phyloP scores from a whole-genome alignment of 2,797 vertebrate species.

The Scleropages formosus region DNA sequence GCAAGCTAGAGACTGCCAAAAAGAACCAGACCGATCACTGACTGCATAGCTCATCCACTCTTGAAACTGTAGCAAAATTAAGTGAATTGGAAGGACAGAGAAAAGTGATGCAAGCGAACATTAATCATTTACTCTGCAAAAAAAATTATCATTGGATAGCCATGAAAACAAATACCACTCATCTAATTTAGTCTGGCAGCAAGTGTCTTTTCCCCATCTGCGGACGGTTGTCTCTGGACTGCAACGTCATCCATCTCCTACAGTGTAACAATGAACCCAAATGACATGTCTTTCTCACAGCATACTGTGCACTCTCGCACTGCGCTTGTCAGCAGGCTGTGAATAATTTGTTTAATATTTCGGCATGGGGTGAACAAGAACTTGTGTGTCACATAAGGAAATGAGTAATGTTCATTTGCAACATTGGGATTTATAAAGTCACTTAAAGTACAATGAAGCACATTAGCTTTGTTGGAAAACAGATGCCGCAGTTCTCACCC shows the following conservation, averaged over 20 bases:
- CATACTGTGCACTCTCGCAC: background rate
- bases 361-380: constrained; percentile 24
- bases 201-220: background rate
- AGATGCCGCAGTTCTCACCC: background rate
- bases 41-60: no score
- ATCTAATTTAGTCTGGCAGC: background rate
- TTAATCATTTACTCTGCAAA: background rate
- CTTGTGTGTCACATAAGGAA: constrained; percentile 21
- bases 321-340: background rate
- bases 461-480: constrained; percentile 18
- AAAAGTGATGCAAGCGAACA: background rate
- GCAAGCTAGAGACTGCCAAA: no score
- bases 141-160: background rate
- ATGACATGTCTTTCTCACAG: background rate
- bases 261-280: background rate
- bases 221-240: background rate
- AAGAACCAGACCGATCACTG: no score
- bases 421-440: constrained; percentile 28
- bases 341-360: constrained; percentile 44
- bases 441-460: constrained; percentile 27
- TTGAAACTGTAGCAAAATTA: background rate
- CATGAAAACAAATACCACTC: background rate
- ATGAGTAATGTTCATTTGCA: constrained; percentile 25
- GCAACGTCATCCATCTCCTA: background rate
- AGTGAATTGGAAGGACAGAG: background rate